Evolutionary conservation across 2,113 vertebrate species (phyloP), one percentile per base, ranked within the genome.

Genomic region (Protobothrops mucrosquamatus): DNA sequence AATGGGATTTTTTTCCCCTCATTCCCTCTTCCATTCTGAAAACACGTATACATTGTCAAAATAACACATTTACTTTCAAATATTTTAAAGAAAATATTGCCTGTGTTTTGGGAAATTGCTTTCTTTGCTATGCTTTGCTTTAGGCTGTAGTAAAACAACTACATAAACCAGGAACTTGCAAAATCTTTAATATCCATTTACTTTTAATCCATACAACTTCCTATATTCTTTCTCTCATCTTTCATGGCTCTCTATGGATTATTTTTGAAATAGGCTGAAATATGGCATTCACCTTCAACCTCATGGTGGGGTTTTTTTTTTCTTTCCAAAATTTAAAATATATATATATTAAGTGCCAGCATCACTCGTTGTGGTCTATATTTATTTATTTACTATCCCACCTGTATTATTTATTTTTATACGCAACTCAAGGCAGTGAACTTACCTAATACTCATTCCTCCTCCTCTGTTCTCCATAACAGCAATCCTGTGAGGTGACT

Each of bases 81-180:
- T 15, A 93, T 23, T 88, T 94, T 46, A 91, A 93, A 64, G 93
- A 92, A 93, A 18, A 18, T 54, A 88, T 94, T 87, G 88, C 85
- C 24, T 85, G 34, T 43, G 15, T 92, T 93, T 54, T 54, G 93
- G 15, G 39, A 55, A 34, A 89, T 90, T 69, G 9, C 12, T 95
- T 39, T 3, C 91, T 93, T 2, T 56, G 0, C 57, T 94, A 54
- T n/a, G 7, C n/a, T 93, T 6, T 92, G 94, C 94, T 87, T 52
- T 24, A 92, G 61, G 91, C 22, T 48, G 39, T 39, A 59, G 43
- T 90, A 93, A 91, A 92, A 87, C 18, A 46, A 91, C 26, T 81
- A 88, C 87, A 0, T 89, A 57, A 94, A 54, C 74, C 59, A 87
- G 94, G 18, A 59, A 85, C 54, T 91, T 93, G 34, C 92, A 85